These are phyloP conservation scores for Saccostrea cuccullata DNA, from an alignment of 1,140 invertebrate species.

Conservation along the genomic window DNA sequence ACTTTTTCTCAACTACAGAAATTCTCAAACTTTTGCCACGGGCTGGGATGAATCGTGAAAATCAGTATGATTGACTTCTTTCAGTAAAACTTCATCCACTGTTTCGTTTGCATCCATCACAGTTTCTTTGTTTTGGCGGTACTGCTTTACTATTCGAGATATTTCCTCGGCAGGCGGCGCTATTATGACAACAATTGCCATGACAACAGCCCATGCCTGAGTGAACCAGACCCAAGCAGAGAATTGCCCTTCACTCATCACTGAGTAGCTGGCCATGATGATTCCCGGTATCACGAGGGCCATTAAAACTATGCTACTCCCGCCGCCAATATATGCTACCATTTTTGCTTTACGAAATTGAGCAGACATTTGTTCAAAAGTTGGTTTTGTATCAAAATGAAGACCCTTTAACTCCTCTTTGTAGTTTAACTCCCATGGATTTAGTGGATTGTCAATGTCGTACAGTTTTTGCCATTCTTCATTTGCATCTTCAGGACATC, in stretches of 20 bases:
- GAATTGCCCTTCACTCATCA: slow-evolving; percentile 72
- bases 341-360: slow-evolving; percentile 73
- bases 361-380: slow-evolving; percentile 72
- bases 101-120: slow-evolving; percentile 36
- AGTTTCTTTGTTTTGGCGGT: slow-evolving; percentile 60
- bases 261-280: slow-evolving; percentile 70
- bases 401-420: slow-evolving; percentile 73
- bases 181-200: slow-evolving; percentile 73
- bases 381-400: slow-evolving; percentile 73
- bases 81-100: slow-evolving; percentile 42
- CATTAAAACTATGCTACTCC: slow-evolving; percentile 69
- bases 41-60: slow-evolving; percentile 32
- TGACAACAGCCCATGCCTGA: slow-evolving; percentile 72
- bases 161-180: slow-evolving; percentile 73
- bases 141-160: slow-evolving; percentile 71
- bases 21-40: slow-evolving; percentile 4
- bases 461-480: slow-evolving; percentile 78
- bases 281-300: slow-evolving; percentile 73
- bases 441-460: slow-evolving; percentile 79
- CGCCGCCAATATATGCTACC: slow-evolving; percentile 71
- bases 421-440: slow-evolving; percentile 78
- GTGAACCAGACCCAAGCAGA: slow-evolving; percentile 74
- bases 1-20: too few species aligned
- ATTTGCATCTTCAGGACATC: slow-evolving; percentile 64
- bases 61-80: slow-evolving; percentile 39